A percentile compares a stretch with the other conserved stretches of the same genome.
phyloP scores from a whole-genome alignment of 1,140 invertebrate species.

The Cyclina sinensis region DNA sequence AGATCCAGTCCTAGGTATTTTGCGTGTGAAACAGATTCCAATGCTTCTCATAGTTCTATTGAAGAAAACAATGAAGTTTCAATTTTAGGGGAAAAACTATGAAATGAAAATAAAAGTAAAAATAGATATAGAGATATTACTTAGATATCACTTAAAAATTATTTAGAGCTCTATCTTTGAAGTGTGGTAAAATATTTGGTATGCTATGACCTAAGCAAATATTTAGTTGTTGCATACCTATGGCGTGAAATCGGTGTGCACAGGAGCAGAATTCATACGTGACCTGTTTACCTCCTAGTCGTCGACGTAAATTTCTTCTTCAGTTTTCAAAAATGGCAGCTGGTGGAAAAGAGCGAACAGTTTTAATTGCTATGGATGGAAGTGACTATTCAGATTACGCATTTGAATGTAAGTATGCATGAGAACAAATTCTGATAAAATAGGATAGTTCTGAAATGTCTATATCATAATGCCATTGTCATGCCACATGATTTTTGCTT shows the following conservation, averaged over 20 bases:
- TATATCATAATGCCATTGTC: too few relatives aligned
- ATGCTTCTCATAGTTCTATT: too few relatives aligned
- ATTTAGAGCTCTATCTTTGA: too few relatives aligned
- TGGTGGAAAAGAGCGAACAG: conserved; percentile 7
- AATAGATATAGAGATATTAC: too few relatives aligned
- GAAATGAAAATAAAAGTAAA: too few relatives aligned
- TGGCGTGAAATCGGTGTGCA: too few relatives aligned
- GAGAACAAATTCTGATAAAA: background rate
- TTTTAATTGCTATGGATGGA: conserved; percentile 72
- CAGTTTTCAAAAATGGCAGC: conserved; percentile 42
- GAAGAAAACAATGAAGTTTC: too few relatives aligned
- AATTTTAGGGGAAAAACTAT: too few relatives aligned
- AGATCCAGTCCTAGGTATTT: too few relatives aligned
- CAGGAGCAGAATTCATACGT: background rate
- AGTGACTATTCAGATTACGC: conserved; percentile 72
- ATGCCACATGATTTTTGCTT: too few relatives aligned
- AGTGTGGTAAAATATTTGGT: background rate
- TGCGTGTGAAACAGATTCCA: too few relatives aligned
- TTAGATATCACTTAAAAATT: too few relatives aligned
- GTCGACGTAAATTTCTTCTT: background rate
- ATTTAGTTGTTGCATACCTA: background rate
- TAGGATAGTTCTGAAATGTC: background rate
- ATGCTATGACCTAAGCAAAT: background rate
- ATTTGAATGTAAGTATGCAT: conserved; percentile 70
- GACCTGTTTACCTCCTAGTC: background rate